These are phyloP conservation scores for Diarsia brunnea DNA, from an alignment of 2,888 invertebrate genomes.

Conservation along the genomic window DNA sequence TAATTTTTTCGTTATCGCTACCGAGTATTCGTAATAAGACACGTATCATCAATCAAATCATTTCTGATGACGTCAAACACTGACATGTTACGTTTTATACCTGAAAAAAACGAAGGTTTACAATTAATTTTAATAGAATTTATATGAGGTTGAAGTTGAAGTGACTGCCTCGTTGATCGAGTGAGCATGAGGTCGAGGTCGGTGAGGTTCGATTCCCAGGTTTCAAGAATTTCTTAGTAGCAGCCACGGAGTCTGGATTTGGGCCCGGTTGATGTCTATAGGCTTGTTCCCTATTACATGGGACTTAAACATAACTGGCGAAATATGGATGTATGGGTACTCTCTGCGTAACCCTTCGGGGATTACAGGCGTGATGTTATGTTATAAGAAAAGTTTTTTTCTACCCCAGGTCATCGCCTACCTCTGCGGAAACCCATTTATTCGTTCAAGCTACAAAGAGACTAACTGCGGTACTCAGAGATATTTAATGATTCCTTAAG, in stretches of 20 bases:
- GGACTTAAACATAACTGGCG: too few relatives aligned
- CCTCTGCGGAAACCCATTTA: neutral
- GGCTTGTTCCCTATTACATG: too few relatives aligned
- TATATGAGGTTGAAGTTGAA: too few relatives aligned
- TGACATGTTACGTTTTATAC: constrained; percentile 2
- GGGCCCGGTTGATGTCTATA: neutral
- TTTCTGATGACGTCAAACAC: constrained; percentile 14
- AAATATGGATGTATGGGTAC: too few relatives aligned
- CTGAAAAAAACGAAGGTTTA: neutral
- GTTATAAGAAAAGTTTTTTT: neutral
- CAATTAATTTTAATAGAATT: too few relatives aligned
- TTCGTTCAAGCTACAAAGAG: neutral
- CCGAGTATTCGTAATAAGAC: constrained; percentile 12
- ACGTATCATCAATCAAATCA: constrained; percentile 34
- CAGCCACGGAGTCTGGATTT: neutral
- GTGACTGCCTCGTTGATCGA: too few relatives aligned
- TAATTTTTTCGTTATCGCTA: constrained; percentile 13
- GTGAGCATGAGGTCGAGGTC: too few relatives aligned
- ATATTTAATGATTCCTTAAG: too few relatives aligned
- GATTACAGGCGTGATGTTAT: too few relatives aligned
- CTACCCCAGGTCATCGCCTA: neutral
- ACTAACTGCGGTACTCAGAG: too few relatives aligned
- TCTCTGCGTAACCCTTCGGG: too few relatives aligned
- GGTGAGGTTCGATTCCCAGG: too few relatives aligned
- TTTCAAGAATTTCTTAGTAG: neutral